A percentile compares a stretch with the other conserved stretches of the same genome.
Conservation (phyloP, 2,113 vertebrate species). For the Leptodactylus fuscus region DNA sequence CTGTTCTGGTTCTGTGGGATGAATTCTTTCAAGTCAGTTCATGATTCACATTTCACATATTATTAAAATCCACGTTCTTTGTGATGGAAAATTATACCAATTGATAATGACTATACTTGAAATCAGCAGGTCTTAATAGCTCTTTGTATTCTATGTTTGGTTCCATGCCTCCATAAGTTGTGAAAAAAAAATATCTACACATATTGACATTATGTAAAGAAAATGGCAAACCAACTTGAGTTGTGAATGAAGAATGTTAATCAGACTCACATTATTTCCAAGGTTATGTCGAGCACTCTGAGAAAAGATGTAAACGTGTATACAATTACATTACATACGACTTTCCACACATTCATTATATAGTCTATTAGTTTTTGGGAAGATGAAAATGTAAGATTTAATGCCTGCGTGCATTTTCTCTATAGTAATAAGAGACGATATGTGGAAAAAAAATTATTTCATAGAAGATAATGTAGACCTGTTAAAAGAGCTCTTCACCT, state of each 20-base stretch:
- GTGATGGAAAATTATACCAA: constrained; percentile 38
- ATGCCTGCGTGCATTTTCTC: neutral
- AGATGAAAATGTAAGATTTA: neutral
- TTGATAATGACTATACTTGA: constrained; percentile 57
- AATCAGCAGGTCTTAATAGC: constrained; percentile 69
- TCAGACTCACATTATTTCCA: constrained; percentile 84
- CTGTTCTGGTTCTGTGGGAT: neutral
- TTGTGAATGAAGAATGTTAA: constrained; percentile 80
- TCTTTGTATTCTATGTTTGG: constrained; percentile 68
- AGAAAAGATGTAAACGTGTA: constrained; percentile 2
- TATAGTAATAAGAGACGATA: neutral
- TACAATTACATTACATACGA: neutral
- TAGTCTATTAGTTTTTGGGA: neutral
- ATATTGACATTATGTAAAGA: constrained; percentile 78
- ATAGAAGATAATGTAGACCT: neutral
- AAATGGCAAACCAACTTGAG: constrained; percentile 77
- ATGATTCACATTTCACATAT: neutral
- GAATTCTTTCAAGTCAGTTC: constrained; percentile 1
- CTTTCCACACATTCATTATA: neutral
- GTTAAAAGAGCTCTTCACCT: neutral
- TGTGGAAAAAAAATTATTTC: neutral
- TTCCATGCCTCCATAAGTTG: constrained; percentile 77
- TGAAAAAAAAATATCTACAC: constrained; percentile 78
- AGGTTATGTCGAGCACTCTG: constrained; percentile 70
- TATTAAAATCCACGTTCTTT: constrained; percentile 13